Evolutionary conservation across 2,888 invertebrate species (phyloP), one percentile per base, ranked within the genome.

Genomic region (Halictus quadricinctus): DNA sequence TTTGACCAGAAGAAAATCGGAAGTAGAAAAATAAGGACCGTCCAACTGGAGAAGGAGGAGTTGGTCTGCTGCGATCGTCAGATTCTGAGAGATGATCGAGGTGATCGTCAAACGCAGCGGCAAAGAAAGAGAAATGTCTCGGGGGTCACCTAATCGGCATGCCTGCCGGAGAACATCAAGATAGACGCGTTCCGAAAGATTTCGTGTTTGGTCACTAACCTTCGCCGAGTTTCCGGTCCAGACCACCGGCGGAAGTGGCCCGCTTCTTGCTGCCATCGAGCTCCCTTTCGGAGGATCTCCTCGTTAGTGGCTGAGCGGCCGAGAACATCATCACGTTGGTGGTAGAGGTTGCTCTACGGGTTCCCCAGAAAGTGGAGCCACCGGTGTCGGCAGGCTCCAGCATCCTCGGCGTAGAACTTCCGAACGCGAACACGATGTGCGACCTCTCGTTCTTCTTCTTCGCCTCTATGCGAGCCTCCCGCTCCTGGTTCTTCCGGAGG

Each of bases 361-460:
- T 97, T 89, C 97, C 97, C 98, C 98, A 98, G 96, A 97, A 98
- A 93, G 97, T 96, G 10, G 94, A 92, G 88, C 97, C 96, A 82
- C 96, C 96, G 90, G 97, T 96, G 94, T 98, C 98, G 86, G 97
- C 96, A 80, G 98, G 97, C 94, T 98, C 98, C 92, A 98, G 95
- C 95, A 98, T 96, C 87, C 98, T 96, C 87, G 98, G 98, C 87
- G 98, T 98, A 90, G 98, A 98, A 91, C 98, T 98, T 84, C 98
- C 98, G 95, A 98, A 98, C 80, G 98, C 98, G 95, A 98, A 98
- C 81, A 97, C 97, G 86, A 95, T 95, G 91, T 96, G 95, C 88
- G 96, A 96, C 91, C 97, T 96, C 93, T 98, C 97, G 91, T 97
- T 96, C 92, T 96, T 96, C 92, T 96, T 96, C 94, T 97, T 97